Base-by-base conservation (phyloP, 2,888 invertebrate species). In the Antheraea assamensis region DNA sequence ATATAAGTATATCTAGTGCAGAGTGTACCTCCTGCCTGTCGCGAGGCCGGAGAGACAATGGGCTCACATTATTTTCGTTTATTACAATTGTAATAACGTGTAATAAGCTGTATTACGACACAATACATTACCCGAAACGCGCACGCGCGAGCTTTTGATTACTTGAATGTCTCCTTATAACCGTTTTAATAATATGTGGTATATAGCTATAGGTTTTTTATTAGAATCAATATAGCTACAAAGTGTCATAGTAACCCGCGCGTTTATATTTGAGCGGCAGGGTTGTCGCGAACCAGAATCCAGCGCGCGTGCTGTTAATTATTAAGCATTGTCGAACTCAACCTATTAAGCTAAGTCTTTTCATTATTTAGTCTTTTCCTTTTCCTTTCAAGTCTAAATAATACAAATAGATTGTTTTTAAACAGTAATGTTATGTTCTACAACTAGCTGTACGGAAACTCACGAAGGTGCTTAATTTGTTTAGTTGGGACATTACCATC, bases 11-110 rank as follows among this genome's bases (percentile, higher is more conserved):
- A 13, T 58, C 7, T 66, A 68, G 35, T n/a, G 1, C 15, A 19
- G 19, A n/a, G n/a, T 31, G 8, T 42, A 3, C 17, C 42, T 61
- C 42, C 35, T 42, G 61, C 27, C 27, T 47, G 17, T 68, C 55
- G 15, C 30, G 27, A 42, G 47, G 58, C 7, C 24, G 27, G 7
- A 5, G 42, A 58, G 58, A 58, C 35, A 35, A 27, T 35, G n/a
- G 13, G 4, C 35, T 58, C 58, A 27, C 58, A 73, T 42, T 73
- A 35, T 70, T 24, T 55, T 70, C 68, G 58, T 73, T 55, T 58
- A 70, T 55, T 70, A 73, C 73, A 31, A 21, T 52, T 24, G 68
- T 73, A 73, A 73, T 73, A 70, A 68, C 68, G 68, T 70, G 70
- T 73, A 73, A 73, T 70, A 55, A 49, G 52, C 49, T 42, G 52